Evolutionary conservation across 2,888 invertebrate genomes (phyloP).

Genomic region (Drosophila acutilabella): DNA sequence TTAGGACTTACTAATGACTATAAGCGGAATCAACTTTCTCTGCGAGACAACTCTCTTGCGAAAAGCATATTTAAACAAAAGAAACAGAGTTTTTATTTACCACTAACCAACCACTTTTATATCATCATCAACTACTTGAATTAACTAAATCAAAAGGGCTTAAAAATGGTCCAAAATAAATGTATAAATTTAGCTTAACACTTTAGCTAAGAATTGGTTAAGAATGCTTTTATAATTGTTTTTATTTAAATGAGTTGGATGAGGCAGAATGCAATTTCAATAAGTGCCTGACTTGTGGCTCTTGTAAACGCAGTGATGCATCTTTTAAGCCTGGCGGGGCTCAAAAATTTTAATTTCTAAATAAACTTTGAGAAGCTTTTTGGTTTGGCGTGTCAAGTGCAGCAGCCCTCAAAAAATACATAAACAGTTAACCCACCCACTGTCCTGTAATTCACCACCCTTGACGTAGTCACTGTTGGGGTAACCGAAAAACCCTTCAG

Average conservation of each 20-base stretch:
- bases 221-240: neutral
- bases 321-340: constrained; percentile 41
- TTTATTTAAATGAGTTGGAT: constrained; percentile 14
- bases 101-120: no score
- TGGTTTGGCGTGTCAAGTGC: constrained; percentile 68
- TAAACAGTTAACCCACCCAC: constrained; percentile 14
- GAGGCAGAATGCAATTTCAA: constrained; percentile 37
- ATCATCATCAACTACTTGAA: neutral
- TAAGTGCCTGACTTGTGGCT: constrained; percentile 27
- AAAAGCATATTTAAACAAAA: no score
- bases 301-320: constrained; percentile 40
- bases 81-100: no score
- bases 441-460: neutral
- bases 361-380: constrained; percentile 70
- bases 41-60: neutral
- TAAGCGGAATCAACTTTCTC: neutral
- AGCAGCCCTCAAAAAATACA: constrained; percentile 55
- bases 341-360: constrained; percentile 71
- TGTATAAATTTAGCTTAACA: no score
- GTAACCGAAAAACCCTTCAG: constrained; percentile 60
- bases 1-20: constrained; percentile 43
- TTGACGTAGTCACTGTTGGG: neutral
- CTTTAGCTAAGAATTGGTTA: neutral
- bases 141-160: no score
- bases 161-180: no score